Evolutionary conservation across 1,140 invertebrate genomes (phyloP), one percentile per base, ranked within the genome.

Genomic region (Samia ricini): DNA sequence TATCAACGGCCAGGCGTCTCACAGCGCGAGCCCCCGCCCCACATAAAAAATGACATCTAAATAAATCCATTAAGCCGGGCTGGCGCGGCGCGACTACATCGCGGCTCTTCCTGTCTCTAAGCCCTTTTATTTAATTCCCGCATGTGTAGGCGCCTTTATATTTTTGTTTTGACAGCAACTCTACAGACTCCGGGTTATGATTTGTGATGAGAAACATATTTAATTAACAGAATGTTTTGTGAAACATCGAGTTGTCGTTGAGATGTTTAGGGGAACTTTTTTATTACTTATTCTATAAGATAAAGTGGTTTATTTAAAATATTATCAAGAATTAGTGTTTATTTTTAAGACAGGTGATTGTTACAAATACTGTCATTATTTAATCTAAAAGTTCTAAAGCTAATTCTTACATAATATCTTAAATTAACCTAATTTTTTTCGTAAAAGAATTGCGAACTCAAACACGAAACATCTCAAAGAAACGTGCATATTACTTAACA

Each of bases 41-140:
- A 89, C 87, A 89, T 88, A 89, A 88, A 89, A 89, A 89, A 89
- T 89, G 86, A 89, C 86, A 86, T 89, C 86, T 89, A 89, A 89
- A 89, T 89, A 87, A 87, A 89, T 89, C 86, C 86, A 89, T 89
- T 89, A 89, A 74, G 70, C 71, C 36, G 60, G 61, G 63, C 57
- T 70, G 62, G 66, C 57, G 36, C 56, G 57, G 65, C 66, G 68
- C 66, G 75, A 60, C 50, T n/a, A 51, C 63, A 74, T 62, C 64
- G 8, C 33, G 22, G 74, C 72, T 83, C 82, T 86, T 86, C 84
- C 86, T 85, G 85, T 85, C 77, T 81, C 71, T 71, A 72, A 72
- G 77, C 63, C 77, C 77, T 81, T 83, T 87, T 81, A 83, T 81
- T 74, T 69, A 69, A 59, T 59, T 59, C 74, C 71, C 75, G 63